These are phyloP conservation scores for Grus americana DNA, from an alignment of 2,113 vertebrate genomes.

Conservation along the genomic window DNA sequence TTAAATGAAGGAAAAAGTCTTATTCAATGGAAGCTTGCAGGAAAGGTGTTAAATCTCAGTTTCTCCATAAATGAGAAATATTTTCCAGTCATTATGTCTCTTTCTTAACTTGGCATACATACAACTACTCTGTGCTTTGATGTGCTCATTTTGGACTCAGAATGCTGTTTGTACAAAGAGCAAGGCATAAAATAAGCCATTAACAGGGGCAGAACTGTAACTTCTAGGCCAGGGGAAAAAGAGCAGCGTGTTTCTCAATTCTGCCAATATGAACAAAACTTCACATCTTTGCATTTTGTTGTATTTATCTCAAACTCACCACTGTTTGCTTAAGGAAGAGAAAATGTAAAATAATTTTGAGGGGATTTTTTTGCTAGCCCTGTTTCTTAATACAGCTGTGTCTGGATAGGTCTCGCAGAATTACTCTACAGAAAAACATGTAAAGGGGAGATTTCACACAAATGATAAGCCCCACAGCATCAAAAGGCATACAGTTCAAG, in stretches of 20 bases:
- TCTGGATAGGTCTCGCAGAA: background rate
- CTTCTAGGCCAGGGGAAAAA: background rate
- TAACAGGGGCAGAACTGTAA: slow-evolving; percentile 22
- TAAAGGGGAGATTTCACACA: background rate
- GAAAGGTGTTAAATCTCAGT: slow-evolving; percentile 70
- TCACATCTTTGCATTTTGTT: background rate
- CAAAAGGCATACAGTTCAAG: background rate
- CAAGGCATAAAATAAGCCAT: slow-evolving; percentile 46
- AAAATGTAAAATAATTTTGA: background rate
- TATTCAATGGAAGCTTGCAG: slow-evolving; percentile 24
- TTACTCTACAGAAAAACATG: background rate
- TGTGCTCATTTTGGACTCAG: slow-evolving; percentile 53
- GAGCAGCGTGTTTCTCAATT: background rate
- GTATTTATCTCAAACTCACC: background rate
- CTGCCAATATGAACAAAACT: background rate
- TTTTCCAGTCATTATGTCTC: slow-evolving; percentile 67
- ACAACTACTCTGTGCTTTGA: slow-evolving; percentile 59
- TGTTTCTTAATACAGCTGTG: background rate
- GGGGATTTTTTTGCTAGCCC: background rate
- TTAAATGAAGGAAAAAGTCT: slow-evolving; percentile 32
- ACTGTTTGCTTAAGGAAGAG: background rate
- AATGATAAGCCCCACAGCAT: background rate
- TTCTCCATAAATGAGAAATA: slow-evolving; percentile 67
- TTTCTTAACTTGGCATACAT: slow-evolving; percentile 50
- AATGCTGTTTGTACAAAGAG: slow-evolving; percentile 50